A percentile compares a stretch with the other conserved stretches of the same genome.
Conservation (phyloP, 1,140 invertebrate genomes). For the Littorina saxatilis region DNA sequence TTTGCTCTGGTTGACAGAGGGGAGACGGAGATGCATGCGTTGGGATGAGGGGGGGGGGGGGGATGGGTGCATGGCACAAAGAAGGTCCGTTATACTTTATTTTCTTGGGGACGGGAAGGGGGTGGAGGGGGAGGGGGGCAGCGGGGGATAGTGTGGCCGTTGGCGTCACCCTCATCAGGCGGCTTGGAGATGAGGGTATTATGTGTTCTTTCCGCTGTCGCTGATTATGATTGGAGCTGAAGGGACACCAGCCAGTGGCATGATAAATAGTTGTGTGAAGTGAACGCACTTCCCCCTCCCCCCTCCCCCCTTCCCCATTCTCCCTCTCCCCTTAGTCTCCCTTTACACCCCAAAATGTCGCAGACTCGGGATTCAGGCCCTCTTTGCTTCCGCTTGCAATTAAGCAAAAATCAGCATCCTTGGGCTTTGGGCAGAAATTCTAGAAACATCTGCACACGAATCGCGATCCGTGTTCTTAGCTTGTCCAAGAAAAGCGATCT, state of each 20-base stretch:
- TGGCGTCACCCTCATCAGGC: not conserved
- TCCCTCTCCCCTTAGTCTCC: not conserved
- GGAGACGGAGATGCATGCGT: too few species aligned
- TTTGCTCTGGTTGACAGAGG: too few species aligned
- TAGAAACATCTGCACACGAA: slow-evolving; percentile 17
- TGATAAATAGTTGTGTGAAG: slow-evolving; percentile 3
- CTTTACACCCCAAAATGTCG: not conserved
- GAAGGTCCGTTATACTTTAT: too few species aligned
- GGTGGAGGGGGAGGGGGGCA: too few species aligned
- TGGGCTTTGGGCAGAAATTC: not conserved
- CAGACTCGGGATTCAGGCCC: not conserved
- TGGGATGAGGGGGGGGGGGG: too few species aligned
- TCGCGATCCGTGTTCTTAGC: not conserved
- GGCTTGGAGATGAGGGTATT: slow-evolving; percentile 3
- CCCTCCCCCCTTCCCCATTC: not conserved
- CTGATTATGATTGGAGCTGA: slow-evolving; percentile 29
- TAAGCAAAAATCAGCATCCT: slow-evolving; percentile 22
- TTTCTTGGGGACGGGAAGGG: too few species aligned
- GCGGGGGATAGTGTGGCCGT: too few species aligned
- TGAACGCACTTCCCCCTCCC: not conserved
- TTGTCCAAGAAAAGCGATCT: not conserved
- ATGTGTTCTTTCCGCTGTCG: slow-evolving; percentile 19
- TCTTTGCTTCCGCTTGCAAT: slow-evolving; percentile 2
- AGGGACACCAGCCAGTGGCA: slow-evolving; percentile 10
- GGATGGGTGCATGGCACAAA: too few species aligned